These are phyloP conservation scores for Cheilosia impressa DNA, from an alignment of 2,888 invertebrate genomes.

Conservation along the genomic window DNA sequence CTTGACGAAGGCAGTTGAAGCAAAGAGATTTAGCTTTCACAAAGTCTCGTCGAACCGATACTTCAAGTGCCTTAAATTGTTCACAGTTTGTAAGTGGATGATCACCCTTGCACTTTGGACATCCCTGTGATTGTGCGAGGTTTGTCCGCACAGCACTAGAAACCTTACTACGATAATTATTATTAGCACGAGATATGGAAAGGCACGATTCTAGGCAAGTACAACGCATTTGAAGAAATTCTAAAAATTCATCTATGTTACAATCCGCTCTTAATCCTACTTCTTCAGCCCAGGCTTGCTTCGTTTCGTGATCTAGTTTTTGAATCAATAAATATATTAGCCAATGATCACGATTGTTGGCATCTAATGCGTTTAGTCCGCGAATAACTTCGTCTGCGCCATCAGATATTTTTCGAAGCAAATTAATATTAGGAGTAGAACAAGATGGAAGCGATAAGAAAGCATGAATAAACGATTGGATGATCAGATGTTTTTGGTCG, in stretches of 20 bases:
- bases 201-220: constrained; percentile 42
- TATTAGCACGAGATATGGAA: not conserved
- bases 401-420: constrained; percentile 16
- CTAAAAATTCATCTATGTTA: constrained; percentile 29
- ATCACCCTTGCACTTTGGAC: not conserved
- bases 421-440: not conserved
- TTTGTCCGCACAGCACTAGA: not conserved
- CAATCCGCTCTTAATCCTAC: constrained; percentile 39
- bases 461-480: constrained; percentile 47
- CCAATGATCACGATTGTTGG: constrained; percentile 55
- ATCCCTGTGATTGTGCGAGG: not conserved
- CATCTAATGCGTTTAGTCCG: constrained; percentile 36
- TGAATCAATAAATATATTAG: constrained; percentile 40
- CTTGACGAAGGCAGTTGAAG: not conserved
- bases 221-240: constrained; percentile 44
- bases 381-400: constrained; percentile 56
- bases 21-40: too few relatives aligned
- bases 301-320: constrained; percentile 41
- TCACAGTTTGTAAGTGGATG: not conserved
- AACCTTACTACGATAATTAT: too few relatives aligned
- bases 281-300: constrained; percentile 42
- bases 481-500: constrained; percentile 46
- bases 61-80: too few relatives aligned
- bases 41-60: too few relatives aligned
- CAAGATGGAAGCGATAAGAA: constrained; percentile 36